phyloP scores from a whole-genome alignment of 2,113 vertebrate genomes.

The Nasalis larvatus region DNA sequence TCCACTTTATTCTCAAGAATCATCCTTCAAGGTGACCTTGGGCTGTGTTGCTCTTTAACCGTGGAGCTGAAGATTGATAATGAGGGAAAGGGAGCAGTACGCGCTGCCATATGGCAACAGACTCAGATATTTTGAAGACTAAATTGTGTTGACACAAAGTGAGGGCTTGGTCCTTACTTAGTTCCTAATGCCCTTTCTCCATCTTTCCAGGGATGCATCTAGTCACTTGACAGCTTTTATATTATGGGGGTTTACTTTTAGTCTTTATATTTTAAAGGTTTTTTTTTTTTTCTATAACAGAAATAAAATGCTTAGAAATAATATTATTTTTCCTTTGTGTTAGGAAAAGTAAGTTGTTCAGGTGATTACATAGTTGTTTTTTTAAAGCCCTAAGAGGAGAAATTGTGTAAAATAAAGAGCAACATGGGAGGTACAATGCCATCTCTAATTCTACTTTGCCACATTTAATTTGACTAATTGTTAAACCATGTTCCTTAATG shows the following conservation, averaged over 20 bases:
- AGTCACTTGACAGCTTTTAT: neutral
- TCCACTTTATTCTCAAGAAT: neutral
- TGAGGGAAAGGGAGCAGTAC: neutral
- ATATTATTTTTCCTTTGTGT: neutral
- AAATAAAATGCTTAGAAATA: neutral
- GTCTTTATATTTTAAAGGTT: neutral
- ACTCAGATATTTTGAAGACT: neutral
- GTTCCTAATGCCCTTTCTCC: conserved; percentile 4
- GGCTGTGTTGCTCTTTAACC: neutral
- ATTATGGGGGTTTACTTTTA: neutral
- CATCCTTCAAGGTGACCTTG: conserved; percentile 35
- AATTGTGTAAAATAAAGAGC: neutral
- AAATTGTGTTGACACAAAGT: neutral
- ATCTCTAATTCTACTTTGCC: neutral
- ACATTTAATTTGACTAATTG: neutral
- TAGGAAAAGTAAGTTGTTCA: conserved; percentile 9
- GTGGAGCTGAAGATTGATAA: neutral
- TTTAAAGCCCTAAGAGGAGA: neutral
- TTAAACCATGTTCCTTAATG: neutral
- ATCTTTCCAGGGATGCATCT: neutral
- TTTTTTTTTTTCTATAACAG: neutral
- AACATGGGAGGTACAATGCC: neutral
- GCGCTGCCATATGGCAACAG: neutral
- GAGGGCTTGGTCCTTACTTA: neutral
- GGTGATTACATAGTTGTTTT: neutral